These are phyloP conservation scores for Drosophila busckii DNA, from an alignment of 1,140 invertebrate species.

Conservation along the genomic window DNA sequence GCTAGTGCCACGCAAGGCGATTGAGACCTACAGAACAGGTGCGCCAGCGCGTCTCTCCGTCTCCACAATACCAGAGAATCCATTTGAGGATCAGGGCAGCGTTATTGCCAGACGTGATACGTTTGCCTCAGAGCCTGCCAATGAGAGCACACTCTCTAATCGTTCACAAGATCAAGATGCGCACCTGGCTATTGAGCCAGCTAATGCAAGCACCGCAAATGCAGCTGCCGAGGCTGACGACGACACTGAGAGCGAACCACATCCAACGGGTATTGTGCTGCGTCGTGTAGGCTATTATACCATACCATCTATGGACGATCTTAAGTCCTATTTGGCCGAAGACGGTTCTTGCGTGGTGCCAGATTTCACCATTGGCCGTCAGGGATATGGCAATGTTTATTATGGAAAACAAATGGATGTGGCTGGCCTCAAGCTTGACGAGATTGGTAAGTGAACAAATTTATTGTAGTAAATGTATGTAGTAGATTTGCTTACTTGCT, in stretches of 20 bases:
- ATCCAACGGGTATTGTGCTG: conserved; percentile 83
- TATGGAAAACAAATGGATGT: conserved; percentile 93
- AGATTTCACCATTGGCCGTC: conserved; percentile 93
- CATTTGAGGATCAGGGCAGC: conserved; percentile 63
- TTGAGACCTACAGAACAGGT: conserved; percentile 53
- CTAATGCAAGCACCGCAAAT: no score
- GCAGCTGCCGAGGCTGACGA: conserved; percentile 50
- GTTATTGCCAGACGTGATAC: conserved; percentile 43
- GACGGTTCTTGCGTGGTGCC: conserved; percentile 91
- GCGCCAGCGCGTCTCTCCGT: conserved; percentile 45
- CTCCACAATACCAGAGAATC: conserved; percentile 64
- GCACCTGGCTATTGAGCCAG: conserved; percentile 41
- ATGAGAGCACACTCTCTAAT: conserved; percentile 46
- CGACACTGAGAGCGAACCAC: conserved; percentile 75
- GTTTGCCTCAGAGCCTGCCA: conserved; percentile 44
- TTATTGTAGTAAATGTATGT: no score
- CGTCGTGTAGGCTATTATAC: conserved; percentile 92
- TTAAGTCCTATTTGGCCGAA: conserved; percentile 83
- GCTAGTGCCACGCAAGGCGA: conserved; percentile 62
- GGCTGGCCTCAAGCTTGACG: conserved; percentile 92
- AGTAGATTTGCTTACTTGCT: no score
- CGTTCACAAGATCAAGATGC: conserved; percentile 48
- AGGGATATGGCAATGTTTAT: conserved; percentile 95
- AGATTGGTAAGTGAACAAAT: conserved; percentile 81
- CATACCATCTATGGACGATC: conserved; percentile 88